Conservation (phyloP, 1,140 invertebrate species). For the Geopemphigus sp. region DNA sequence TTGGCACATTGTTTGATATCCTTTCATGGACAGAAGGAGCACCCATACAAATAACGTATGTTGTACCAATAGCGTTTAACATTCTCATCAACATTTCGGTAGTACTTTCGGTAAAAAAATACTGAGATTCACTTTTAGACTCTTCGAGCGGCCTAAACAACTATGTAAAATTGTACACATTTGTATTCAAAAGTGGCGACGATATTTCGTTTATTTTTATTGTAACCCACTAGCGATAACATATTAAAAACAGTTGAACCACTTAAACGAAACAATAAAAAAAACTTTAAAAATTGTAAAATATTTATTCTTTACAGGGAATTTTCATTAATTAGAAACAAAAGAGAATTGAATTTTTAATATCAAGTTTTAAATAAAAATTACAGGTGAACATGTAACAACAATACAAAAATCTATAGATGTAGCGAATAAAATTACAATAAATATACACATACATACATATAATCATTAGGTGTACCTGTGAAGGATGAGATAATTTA, state of each 20-base stretch:
- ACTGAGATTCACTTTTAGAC: slow-evolving; percentile 73
- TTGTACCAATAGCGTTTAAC: slow-evolving; percentile 59
- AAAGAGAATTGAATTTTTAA: too few species aligned
- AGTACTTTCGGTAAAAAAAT: slow-evolving; percentile 65
- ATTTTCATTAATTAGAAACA: too few species aligned
- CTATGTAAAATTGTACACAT: slow-evolving; percentile 23
- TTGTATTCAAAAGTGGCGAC: not conserved
- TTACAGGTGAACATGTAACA: too few species aligned
- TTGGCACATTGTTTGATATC: slow-evolving; percentile 55
- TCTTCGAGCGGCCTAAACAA: slow-evolving; percentile 64
- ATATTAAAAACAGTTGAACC: too few species aligned
- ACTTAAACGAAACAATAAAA: too few species aligned
- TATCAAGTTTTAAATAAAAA: too few species aligned
- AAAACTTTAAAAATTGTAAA: too few species aligned
- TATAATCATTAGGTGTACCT: not conserved
- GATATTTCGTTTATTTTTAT: too few species aligned
- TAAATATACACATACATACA: too few species aligned
- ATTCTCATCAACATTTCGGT: slow-evolving; percentile 61
- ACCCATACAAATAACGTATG: slow-evolving; percentile 73
- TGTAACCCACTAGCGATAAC: too few species aligned
- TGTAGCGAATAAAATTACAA: not conserved
- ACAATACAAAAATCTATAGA: too few species aligned
- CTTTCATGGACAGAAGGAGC: slow-evolving; percentile 73
- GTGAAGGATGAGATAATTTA: slow-evolving; percentile 37
- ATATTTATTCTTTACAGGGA: too few species aligned